These are phyloP conservation scores for Heliconius melpomene DNA, from an alignment of 1,140 invertebrate genomes.

Conservation along the genomic window DNA sequence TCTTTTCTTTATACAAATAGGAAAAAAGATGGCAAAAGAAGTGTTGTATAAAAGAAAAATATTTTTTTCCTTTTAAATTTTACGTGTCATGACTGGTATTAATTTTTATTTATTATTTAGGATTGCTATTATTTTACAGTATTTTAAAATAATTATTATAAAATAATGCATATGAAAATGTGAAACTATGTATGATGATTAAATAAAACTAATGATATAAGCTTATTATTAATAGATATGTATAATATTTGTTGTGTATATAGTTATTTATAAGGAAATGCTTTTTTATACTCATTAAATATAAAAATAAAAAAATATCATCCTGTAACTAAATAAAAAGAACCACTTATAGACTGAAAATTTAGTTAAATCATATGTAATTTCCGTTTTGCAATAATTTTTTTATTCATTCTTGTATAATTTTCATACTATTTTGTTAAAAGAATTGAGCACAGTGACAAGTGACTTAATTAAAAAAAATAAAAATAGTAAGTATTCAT, in stretches of 20 bases:
- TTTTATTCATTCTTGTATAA: background rate
- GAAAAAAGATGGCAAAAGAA: too few species aligned
- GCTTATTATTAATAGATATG: background rate
- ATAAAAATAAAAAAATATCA: background rate
- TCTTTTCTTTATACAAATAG: too few species aligned
- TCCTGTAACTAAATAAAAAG: background rate
- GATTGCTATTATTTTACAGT: background rate
- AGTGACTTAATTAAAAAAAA: background rate
- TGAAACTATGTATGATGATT: background rate
- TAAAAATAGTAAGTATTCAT: too few species aligned
- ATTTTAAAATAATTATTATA: background rate
- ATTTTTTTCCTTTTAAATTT: background rate
- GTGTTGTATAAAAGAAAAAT: too few species aligned
- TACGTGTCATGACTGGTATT: background rate
- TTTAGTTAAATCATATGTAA: too few species aligned
- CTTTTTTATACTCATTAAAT: background rate
- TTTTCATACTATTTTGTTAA: background rate
- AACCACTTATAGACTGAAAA: background rate
- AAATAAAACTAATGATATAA: background rate
- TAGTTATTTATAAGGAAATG: background rate
- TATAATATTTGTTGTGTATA: background rate
- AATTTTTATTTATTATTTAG: background rate
- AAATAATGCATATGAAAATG: background rate
- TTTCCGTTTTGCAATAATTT: too few species aligned
- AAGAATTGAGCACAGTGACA: background rate